These are phyloP conservation scores for Cettia cetti DNA, from an alignment of 2,113 vertebrate species.

Conservation along the genomic window DNA sequence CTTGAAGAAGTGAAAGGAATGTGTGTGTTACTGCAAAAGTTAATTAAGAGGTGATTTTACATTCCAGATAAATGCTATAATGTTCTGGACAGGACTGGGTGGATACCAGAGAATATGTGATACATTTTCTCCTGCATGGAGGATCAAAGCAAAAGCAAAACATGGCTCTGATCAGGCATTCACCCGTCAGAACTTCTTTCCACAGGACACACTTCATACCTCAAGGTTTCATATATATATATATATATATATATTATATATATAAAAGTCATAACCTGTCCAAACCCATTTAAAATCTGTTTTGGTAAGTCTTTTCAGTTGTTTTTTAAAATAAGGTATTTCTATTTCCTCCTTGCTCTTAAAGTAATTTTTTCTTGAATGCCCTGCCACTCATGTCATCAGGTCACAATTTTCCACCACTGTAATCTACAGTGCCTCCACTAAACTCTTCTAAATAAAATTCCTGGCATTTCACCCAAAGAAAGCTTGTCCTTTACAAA, in stretches of 20 bases:
- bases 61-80: neutral
- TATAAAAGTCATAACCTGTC: neutral
- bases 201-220: neutral
- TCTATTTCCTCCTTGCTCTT: neutral
- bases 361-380: neutral
- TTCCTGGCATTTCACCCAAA: neutral
- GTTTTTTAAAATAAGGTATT: neutral
- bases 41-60: neutral
- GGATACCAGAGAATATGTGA: neutral
- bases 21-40: neutral
- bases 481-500: neutral
- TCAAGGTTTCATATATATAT: neutral
- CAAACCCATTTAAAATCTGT: neutral
- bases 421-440: accelerated
- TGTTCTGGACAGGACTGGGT: neutral
- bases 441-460: neutral
- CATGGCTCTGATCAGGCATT: neutral
- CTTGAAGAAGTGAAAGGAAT: neutral
- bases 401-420: neutral
- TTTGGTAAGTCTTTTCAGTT: neutral
- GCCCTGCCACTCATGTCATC: neutral
- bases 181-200: neutral
- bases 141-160: neutral
- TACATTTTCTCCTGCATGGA: neutral
- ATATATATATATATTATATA: too few species aligned